Conservation (phyloP, 2,797 vertebrate species). For the Hirundo rustica region DNA sequence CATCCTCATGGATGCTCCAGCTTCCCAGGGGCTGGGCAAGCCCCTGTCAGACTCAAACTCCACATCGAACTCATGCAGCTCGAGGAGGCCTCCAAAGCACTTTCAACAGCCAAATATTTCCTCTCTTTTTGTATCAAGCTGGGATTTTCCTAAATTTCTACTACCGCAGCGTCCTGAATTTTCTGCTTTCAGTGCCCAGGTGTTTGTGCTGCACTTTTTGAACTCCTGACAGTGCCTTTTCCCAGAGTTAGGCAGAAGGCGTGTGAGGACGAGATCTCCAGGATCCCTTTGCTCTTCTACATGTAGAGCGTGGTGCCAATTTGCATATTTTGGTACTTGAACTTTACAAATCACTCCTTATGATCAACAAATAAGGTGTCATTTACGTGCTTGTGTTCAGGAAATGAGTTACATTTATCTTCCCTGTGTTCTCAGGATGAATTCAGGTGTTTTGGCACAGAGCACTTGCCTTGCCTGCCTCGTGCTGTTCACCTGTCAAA, state of each 20-base stretch:
- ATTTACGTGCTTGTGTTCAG: constrained; percentile 22
- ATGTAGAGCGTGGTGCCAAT: not conserved
- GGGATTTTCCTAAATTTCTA: not conserved
- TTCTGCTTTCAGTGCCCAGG: not conserved
- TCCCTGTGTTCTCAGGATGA: not conserved
- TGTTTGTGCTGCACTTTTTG: not conserved
- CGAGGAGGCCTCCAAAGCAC: not conserved
- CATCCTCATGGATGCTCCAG: not conserved
- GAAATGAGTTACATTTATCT: constrained; percentile 48
- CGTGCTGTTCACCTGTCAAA: not conserved
- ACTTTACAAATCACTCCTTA: constrained; percentile 50
- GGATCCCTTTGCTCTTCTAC: not conserved
- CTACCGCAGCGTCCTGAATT: not conserved
- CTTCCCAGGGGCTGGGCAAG: not conserved
- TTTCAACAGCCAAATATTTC: accelerated
- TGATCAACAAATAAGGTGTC: constrained; percentile 61
- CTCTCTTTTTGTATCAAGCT: not conserved
- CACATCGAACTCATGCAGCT: not conserved
- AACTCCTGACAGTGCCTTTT: not conserved
- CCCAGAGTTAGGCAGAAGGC: not conserved
- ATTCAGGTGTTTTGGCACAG: not conserved
- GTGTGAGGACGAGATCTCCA: not conserved
- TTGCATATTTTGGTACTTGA: constrained; percentile 30
- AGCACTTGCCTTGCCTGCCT: not conserved
- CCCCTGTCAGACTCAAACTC: not conserved